Conservation (phyloP, 2,888 invertebrate species). For the Clistopyga incitator region DNA sequence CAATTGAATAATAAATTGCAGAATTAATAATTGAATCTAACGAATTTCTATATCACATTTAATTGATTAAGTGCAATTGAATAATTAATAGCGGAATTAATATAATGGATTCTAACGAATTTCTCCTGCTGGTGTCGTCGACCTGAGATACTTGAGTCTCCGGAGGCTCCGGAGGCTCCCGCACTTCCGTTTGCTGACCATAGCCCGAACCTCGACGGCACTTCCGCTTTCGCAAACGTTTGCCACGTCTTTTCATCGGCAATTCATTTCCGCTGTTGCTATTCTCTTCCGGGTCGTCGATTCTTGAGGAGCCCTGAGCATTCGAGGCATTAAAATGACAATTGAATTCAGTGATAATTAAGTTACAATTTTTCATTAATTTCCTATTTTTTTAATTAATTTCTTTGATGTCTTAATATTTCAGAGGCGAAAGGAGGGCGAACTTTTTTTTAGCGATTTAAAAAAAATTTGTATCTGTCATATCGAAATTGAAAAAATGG, state of each 20-base stretch:
- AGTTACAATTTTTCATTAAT: too few species aligned
- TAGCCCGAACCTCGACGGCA: conserved; percentile 79
- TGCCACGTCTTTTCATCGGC: conserved; percentile 77
- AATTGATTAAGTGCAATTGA: too few species aligned
- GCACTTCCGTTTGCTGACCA: conserved; percentile 83
- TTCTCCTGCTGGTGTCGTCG: conserved; percentile 83
- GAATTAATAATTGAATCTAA: too few species aligned
- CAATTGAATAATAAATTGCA: too few species aligned
- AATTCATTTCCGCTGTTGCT: conserved; percentile 71
- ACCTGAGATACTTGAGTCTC: conserved; percentile 87
- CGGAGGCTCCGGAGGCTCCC: conserved; percentile 86
- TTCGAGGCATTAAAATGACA: background rate
- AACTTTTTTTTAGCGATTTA: too few species aligned
- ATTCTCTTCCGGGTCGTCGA: conserved; percentile 68
- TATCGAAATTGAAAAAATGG: background rate
- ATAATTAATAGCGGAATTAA: background rate
- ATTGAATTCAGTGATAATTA: too few species aligned
- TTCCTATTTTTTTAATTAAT: too few species aligned
- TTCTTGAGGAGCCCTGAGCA: conserved; percentile 61
- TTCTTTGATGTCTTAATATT: too few species aligned
- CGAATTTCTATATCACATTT: too few species aligned
- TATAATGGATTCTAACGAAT: conserved; percentile 73
- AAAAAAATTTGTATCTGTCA: too few species aligned
- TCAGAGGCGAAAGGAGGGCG: too few species aligned
- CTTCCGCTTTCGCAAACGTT: conserved; percentile 79